These are phyloP conservation scores for Dendrolimus pini DNA, from an alignment of 2,888 invertebrate species.

Conservation along the genomic window DNA sequence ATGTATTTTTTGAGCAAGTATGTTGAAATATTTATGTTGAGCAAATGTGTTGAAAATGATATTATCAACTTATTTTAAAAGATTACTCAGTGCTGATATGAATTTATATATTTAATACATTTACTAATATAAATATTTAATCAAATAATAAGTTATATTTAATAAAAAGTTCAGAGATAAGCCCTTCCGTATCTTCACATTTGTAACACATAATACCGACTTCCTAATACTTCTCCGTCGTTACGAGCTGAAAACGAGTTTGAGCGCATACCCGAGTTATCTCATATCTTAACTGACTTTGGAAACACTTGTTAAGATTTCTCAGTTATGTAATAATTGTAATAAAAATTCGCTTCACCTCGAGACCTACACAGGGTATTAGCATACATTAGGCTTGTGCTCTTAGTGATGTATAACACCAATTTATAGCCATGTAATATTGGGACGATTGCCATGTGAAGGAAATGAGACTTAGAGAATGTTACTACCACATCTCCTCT, in stretches of 20 bases:
- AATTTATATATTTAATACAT: background rate
- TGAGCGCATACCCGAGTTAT: slow-evolving; percentile 15
- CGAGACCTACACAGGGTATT: slow-evolving; percentile 36
- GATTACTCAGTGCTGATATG: too few species aligned
- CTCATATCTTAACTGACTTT: slow-evolving; percentile 13
- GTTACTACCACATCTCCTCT: slow-evolving; percentile 39
- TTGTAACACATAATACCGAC: slow-evolving; percentile 11
- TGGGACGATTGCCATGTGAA: slow-evolving; percentile 55
- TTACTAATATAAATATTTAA: background rate
- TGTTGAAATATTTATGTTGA: too few species aligned
- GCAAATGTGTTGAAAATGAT: too few species aligned
- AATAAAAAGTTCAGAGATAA: background rate
- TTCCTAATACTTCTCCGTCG: slow-evolving; percentile 15
- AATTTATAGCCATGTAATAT: slow-evolving; percentile 66
- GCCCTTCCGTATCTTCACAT: slow-evolving; percentile 9
- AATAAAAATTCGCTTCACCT: slow-evolving; percentile 38
- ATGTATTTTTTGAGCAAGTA: too few species aligned
- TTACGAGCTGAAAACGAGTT: slow-evolving; percentile 14
- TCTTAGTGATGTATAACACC: slow-evolving; percentile 19
- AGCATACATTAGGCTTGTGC: slow-evolving; percentile 35
- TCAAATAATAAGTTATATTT: background rate
- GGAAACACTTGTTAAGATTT: slow-evolving; percentile 11
- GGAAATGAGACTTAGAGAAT: slow-evolving; percentile 48
- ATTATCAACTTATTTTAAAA: too few species aligned
- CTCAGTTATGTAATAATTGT: slow-evolving; percentile 27